Evolutionary conservation across 2,888 invertebrate genomes (phyloP).

Genomic region (Cheilosia grossa): DNA sequence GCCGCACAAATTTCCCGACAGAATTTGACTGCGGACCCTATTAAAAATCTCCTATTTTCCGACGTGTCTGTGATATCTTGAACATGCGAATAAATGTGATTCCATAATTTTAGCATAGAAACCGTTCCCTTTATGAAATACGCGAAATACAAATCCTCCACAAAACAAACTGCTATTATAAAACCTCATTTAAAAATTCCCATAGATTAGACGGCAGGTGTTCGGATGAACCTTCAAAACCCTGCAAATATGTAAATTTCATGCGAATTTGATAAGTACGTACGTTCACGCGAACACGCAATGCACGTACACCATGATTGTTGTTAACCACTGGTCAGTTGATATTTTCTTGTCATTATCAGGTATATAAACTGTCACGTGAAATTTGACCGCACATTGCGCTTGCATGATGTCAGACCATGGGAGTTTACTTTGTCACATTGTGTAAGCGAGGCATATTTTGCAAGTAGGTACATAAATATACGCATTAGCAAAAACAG

Average conservation of each 20-base stretch:
- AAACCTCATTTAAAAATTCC: constrained; percentile 3
- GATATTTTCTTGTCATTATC: constrained; percentile 21
- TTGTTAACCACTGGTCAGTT: constrained; percentile 9
- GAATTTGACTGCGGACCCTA: too few species aligned
- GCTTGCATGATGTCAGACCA: constrained; percentile 1
- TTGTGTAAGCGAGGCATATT: too few species aligned
- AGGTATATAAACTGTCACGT: constrained; percentile 30
- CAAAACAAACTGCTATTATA: neutral
- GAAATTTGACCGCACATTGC: constrained; percentile 37
- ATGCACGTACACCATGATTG: constrained; percentile 2
- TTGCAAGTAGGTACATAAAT: too few species aligned
- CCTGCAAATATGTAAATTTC: constrained; percentile 14
- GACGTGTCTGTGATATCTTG: too few species aligned
- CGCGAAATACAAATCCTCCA: neutral
- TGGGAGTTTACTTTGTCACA: too few species aligned
- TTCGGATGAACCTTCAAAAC: constrained; percentile 2
- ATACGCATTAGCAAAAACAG: too few species aligned
- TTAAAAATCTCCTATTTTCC: too few species aligned
- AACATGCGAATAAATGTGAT: too few species aligned
- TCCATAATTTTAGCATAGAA: too few species aligned
- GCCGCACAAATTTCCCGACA: too few species aligned
- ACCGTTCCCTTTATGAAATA: too few species aligned
- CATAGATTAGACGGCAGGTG: constrained; percentile 7
- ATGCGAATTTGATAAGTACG: constrained; percentile 3
- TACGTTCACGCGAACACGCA: constrained; percentile 35